These are phyloP conservation scores for Herpailurus yagouaroundi DNA, from an alignment of 2,113 vertebrate genomes.

Conservation along the genomic window DNA sequence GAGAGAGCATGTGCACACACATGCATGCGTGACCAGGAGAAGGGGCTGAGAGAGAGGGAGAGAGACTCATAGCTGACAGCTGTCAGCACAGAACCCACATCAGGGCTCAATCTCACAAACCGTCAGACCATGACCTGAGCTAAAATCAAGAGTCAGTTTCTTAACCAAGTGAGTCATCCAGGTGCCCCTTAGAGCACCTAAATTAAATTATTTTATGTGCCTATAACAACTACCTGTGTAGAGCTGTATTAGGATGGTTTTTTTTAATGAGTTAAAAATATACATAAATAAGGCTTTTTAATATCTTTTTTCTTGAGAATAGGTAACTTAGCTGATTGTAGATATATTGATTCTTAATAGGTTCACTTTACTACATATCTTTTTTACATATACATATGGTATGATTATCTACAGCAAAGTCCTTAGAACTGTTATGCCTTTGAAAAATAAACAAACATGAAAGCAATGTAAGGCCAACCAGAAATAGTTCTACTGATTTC, in stretches of 20 bases:
- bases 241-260: not conserved
- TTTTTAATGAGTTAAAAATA: constrained; percentile 31
- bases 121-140: too few relatives aligned
- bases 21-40: too few relatives aligned
- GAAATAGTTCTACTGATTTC: constrained; percentile 38
- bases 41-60: too few relatives aligned
- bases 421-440: not conserved
- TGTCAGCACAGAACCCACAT: too few relatives aligned
- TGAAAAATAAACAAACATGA: constrained; percentile 36
- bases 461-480: not conserved
- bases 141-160: too few relatives aligned
- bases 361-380: not conserved
- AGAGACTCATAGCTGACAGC: too few relatives aligned
- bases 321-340: not conserved
- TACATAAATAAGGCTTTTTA: not conserved
- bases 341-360: not conserved
- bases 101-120: too few relatives aligned
- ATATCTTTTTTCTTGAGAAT: constrained; percentile 24
- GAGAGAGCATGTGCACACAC: too few relatives aligned
- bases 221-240: not conserved
- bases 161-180: too few relatives aligned
- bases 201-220: not conserved
- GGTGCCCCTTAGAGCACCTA: not conserved
- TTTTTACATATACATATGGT: not conserved
- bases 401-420: not conserved